Conservation (phyloP, 2,888 invertebrate species). For the Rhingia rostrata region DNA sequence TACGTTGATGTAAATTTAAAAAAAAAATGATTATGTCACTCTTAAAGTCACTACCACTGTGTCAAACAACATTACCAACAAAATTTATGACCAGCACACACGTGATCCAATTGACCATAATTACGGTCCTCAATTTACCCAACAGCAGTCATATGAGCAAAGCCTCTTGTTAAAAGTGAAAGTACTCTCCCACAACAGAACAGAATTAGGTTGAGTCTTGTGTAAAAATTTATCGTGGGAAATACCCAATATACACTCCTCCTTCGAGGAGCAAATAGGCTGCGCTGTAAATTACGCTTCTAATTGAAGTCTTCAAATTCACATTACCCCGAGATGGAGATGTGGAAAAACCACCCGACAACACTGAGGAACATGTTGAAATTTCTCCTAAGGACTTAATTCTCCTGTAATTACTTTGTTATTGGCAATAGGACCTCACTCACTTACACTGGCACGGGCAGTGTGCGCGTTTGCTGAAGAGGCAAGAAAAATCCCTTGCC, state of each 20-base stretch:
- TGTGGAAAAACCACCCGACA: slow-evolving; percentile 49
- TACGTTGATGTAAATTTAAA: too few relatives aligned
- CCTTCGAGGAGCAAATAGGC: not conserved
- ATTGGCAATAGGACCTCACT: slow-evolving; percentile 66
- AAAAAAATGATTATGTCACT: too few relatives aligned
- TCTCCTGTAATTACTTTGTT: slow-evolving; percentile 73
- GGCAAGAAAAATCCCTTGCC: slow-evolving; percentile 35
- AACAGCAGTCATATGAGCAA: slow-evolving; percentile 18
- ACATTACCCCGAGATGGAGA: slow-evolving; percentile 44
- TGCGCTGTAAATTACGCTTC: slow-evolving; percentile 67
- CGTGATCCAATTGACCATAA: slow-evolving; percentile 58
- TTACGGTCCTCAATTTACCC: slow-evolving; percentile 11
- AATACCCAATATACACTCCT: slow-evolving; percentile 35
- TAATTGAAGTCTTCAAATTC: slow-evolving; percentile 74
- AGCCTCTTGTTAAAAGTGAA: slow-evolving; percentile 34
- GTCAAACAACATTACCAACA: not conserved
- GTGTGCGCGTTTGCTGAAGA: slow-evolving; percentile 3
- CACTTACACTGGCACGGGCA: slow-evolving; percentile 12
- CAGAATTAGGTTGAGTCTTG: slow-evolving; percentile 6
- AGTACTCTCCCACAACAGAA: slow-evolving; percentile 8
- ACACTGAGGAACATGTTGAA: slow-evolving; percentile 65
- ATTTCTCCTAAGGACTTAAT: slow-evolving; percentile 71
- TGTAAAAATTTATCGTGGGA: slow-evolving; percentile 66
- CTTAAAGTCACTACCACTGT: too few relatives aligned
- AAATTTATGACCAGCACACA: slow-evolving; percentile 37